Conservation (phyloP, 2,888 invertebrate genomes). For the Melipona bicolor region DNA sequence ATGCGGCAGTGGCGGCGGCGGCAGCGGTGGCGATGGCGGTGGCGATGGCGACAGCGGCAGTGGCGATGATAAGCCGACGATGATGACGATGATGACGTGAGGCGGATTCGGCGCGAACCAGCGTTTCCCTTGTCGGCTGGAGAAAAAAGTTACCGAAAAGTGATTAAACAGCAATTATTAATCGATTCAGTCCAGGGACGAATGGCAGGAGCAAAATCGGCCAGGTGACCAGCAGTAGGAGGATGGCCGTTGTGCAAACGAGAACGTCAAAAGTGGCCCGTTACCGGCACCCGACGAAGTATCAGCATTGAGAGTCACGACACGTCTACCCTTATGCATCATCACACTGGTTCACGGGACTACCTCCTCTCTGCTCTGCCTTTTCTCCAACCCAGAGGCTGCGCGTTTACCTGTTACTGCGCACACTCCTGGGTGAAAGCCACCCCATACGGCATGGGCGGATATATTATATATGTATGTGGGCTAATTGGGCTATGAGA, state of each 20-base stretch:
- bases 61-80: too few species aligned
- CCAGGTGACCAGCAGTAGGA: neutral
- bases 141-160: neutral
- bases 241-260: conserved; percentile 18
- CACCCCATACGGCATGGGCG: conserved; percentile 49
- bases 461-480: conserved; percentile 45
- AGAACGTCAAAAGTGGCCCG: conserved; percentile 49
- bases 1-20: conserved; percentile 2
- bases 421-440: conserved; percentile 47
- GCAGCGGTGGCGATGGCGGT: too few species aligned
- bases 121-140: neutral
- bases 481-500: conserved; percentile 56
- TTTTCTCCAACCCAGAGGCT: conserved; percentile 61
- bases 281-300: conserved; percentile 67
- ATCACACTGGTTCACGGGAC: conserved; percentile 47
- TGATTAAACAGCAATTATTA: conserved; percentile 18
- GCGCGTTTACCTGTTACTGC: conserved; percentile 59
- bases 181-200: neutral
- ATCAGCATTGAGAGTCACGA: conserved; percentile 71
- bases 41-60: too few species aligned
- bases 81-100: too few species aligned
- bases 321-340: conserved; percentile 70
- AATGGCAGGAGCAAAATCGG: neutral
- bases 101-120: conserved; percentile 7
- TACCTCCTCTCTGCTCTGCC: conserved; percentile 51